Percentiles rank a stretch among this genome's conserved stretches.
These are phyloP conservation scores for Morpho helenor DNA, from an alignment of 2,888 invertebrate species.

Conservation along the genomic window DNA sequence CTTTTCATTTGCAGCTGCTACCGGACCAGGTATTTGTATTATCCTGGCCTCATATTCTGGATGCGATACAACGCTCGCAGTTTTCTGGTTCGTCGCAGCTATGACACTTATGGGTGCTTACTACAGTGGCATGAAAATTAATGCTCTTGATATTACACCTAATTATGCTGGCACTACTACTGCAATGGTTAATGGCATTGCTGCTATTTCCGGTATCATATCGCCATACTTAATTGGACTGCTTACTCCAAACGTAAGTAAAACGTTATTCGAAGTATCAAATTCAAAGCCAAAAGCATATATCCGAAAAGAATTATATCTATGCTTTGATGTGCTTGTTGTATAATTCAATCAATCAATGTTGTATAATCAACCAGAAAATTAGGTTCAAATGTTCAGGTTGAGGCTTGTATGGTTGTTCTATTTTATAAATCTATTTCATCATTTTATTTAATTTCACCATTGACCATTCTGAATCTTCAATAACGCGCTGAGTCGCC, in stretches of 20 bases:
- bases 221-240: conserved; percentile 84
- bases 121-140: conserved; percentile 85
- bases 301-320: too few species aligned
- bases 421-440: too few species aligned
- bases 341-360: too few species aligned
- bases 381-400: too few species aligned
- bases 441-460: too few species aligned
- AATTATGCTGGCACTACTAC: conserved; percentile 84
- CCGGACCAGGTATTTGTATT: conserved; percentile 82
- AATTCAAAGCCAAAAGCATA: not conserved
- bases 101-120: conserved; percentile 86
- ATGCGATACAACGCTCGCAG: conserved; percentile 80
- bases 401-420: too few species aligned
- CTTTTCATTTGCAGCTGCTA: conserved; percentile 68
- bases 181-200: conserved; percentile 85
- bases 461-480: too few species aligned
- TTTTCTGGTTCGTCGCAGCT: conserved; percentile 81
- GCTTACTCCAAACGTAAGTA: conserved; percentile 82
- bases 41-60: conserved; percentile 82
- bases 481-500: too few species aligned
- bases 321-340: too few species aligned
- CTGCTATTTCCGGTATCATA: conserved; percentile 84
- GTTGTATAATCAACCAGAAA: too few species aligned
- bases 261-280: not conserved
- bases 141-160: conserved; percentile 82